Evolutionary conservation across 2,888 invertebrate genomes (phyloP).

Genomic region (Meganola albula): DNA sequence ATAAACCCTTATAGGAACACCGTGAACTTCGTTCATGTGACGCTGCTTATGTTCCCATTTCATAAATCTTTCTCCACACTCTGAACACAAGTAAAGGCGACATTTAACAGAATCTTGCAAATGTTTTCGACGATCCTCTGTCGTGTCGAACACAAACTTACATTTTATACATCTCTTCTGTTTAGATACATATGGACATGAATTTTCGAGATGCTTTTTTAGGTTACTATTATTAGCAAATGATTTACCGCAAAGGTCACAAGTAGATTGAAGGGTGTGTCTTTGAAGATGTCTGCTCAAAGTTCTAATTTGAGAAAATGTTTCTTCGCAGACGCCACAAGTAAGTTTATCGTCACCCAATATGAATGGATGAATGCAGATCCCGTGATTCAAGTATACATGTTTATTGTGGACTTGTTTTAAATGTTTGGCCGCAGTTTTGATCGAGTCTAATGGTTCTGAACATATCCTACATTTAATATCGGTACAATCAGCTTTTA

Average conservation of each 20-base stretch:
- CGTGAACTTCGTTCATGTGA: slow-evolving; percentile 34
- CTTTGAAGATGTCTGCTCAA: slow-evolving; percentile 41
- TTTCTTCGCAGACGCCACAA: slow-evolving; percentile 36
- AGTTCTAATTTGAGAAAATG: slow-evolving; percentile 34
- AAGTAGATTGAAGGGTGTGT: slow-evolving; percentile 40
- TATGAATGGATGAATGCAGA: slow-evolving; percentile 41
- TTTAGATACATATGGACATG: slow-evolving; percentile 22
- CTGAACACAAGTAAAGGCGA: slow-evolving; percentile 35
- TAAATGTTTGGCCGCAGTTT: slow-evolving; percentile 36
- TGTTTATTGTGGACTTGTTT: slow-evolving; percentile 27
- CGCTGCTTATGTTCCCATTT: slow-evolving; percentile 32
- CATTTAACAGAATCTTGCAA: slow-evolving; percentile 31
- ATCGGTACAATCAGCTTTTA: slow-evolving; percentile 41
- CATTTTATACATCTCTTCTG: slow-evolving; percentile 33
- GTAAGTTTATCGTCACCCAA: slow-evolving; percentile 30
- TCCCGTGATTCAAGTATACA: slow-evolving; percentile 30
- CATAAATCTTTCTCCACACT: slow-evolving; percentile 36
- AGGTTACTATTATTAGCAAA: slow-evolving; percentile 33
- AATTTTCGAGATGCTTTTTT: slow-evolving; percentile 29
- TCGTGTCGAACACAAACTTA: slow-evolving; percentile 31
- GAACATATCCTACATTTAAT: slow-evolving; percentile 39
- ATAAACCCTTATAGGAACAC: slow-evolving; percentile 4
- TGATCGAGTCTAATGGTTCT: slow-evolving; percentile 23
- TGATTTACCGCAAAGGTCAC: slow-evolving; percentile 43
- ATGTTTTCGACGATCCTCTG: slow-evolving; percentile 34